A percentile compares a stretch with the other conserved stretches of the same genome.
Evolutionary conservation across 2,888 invertebrate species (phyloP).

Genomic region (Chaetogeoica ovagalla): DNA sequence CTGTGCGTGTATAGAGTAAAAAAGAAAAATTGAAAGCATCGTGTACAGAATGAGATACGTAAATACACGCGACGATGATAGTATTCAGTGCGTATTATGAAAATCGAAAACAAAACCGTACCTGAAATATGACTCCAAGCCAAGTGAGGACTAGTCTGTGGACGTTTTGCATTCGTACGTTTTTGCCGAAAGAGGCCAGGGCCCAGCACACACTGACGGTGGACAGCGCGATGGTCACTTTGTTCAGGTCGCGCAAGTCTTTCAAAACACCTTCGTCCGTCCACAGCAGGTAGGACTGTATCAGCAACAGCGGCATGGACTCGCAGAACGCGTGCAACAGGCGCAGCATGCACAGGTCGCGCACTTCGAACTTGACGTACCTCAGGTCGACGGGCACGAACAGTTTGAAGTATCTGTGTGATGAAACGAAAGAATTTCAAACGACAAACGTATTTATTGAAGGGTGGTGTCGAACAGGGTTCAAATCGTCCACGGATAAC

Average conservation of each 20-base stretch:
- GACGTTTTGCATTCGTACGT: conserved; percentile 78
- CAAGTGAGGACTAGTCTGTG: conserved; percentile 81
- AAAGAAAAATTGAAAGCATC: neutral
- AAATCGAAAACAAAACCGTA: conserved; percentile 59
- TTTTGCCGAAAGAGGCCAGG: conserved; percentile 86
- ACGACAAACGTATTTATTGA: conserved; percentile 55
- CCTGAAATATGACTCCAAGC: conserved; percentile 79
- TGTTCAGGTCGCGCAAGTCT: conserved; percentile 74
- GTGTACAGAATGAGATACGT: too few relatives aligned
- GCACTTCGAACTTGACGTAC: conserved; percentile 80
- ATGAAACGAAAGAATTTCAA: conserved; percentile 60
- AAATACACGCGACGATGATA: too few relatives aligned
- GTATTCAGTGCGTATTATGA: too few relatives aligned
- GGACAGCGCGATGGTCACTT: conserved; percentile 79
- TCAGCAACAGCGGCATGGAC: conserved; percentile 82
- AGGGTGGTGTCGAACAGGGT: too few relatives aligned
- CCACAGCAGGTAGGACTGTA: conserved; percentile 76
- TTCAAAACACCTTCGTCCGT: conserved; percentile 59
- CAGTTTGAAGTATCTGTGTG: conserved; percentile 71
- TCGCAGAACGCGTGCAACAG: conserved; percentile 85
- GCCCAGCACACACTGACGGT: conserved; percentile 89
- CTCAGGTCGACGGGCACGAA: conserved; percentile 81
- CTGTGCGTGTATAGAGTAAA: conserved; percentile 58
- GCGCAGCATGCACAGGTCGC: conserved; percentile 73
- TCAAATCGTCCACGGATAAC: too few relatives aligned